Evolutionary conservation across 2,797 vertebrate genomes (phyloP).

Genomic region (Thripadectes ignobilis): DNA sequence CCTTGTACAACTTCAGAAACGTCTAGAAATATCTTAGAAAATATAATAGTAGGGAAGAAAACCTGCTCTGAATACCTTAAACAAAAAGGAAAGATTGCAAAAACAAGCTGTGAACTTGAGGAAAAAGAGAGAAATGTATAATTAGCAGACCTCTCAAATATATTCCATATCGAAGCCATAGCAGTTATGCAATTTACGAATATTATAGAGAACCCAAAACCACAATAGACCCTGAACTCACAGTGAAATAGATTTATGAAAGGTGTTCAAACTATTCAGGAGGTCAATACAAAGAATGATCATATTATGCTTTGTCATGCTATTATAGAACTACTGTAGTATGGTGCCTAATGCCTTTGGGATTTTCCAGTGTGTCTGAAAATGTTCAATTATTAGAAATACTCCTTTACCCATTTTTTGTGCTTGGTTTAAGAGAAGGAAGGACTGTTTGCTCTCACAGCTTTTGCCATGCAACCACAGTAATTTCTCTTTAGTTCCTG

Average conservation of each 20-base stretch:
- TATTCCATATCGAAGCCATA: neutral
- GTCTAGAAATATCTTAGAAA: neutral
- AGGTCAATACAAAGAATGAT: neutral
- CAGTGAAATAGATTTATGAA: neutral
- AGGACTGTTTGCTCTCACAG: neutral
- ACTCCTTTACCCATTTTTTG: neutral
- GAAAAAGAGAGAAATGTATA: neutral
- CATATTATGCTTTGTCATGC: neutral
- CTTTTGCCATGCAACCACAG: neutral
- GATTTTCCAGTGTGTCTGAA: neutral
- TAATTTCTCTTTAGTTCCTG: neutral
- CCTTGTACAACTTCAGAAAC: neutral
- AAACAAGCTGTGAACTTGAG: neutral
- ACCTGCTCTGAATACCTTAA: neutral
- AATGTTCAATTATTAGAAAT: neutral
- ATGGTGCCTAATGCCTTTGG: neutral
- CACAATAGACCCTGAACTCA: neutral
- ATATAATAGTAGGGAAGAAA: neutral
- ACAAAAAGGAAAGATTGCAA: neutral
- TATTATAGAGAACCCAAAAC: neutral
- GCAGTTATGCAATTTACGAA: neutral
- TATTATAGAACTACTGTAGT: neutral
- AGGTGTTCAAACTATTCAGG: neutral
- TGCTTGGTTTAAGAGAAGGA: neutral
- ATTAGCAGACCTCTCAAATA: neutral